These are phyloP conservation scores for Linnaemya tessellans DNA, from an alignment of 2,888 invertebrate species.

Conservation along the genomic window DNA sequence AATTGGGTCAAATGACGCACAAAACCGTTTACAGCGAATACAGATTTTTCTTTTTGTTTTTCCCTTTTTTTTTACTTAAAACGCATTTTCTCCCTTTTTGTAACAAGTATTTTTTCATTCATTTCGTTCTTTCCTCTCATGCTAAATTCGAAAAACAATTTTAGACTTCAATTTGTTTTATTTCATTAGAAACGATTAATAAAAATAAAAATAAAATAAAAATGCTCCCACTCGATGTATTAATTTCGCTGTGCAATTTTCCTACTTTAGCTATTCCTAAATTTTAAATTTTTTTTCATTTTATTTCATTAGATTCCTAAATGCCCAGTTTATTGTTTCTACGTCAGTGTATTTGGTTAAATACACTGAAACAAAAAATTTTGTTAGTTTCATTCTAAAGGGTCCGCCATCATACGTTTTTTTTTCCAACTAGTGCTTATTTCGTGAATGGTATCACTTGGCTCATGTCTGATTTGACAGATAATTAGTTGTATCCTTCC, in stretches of 20 bases:
- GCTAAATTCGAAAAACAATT: neutral
- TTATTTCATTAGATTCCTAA: conserved; percentile 40
- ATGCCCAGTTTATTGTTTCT: conserved; percentile 30
- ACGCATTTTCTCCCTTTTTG: conserved; percentile 13
- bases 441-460: no score
- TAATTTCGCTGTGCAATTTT: conserved; percentile 4
- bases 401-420: no score
- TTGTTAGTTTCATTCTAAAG: neutral
- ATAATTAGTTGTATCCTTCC: no score
- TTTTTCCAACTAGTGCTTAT: no score
- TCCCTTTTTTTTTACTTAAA: conserved; percentile 6
- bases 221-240: no score
- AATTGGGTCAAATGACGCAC: conserved; percentile 72
- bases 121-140: conserved; percentile 1
- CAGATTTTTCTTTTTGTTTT: no score
- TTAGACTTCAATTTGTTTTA: conserved; percentile 5
- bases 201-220: no score
- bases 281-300: conserved; percentile 11
- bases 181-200: neutral
- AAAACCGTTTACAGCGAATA: conserved; percentile 26
- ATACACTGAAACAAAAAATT: neutral
- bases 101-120: neutral
- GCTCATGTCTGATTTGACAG: no score
- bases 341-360: conserved; percentile 59
- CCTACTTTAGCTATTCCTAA: conserved; percentile 5